Percentiles rank a stretch among this genome's conserved stretches.
Conservation (phyloP, 1,140 invertebrate species). For the Alviniconcha marisindica region DNA sequence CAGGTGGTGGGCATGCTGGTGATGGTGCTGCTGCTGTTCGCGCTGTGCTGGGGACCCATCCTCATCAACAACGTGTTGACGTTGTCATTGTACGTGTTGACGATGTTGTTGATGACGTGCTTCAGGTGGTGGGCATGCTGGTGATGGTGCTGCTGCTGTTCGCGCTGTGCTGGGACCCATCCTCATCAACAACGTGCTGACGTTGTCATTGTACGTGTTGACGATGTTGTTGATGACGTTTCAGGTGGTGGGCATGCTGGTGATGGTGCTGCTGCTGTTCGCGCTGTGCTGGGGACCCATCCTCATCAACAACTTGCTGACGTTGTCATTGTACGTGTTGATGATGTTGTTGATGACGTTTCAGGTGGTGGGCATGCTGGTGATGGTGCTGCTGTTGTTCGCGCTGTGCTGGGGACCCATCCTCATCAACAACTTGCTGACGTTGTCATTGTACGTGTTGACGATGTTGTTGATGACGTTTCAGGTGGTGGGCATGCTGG, state of each 20-base stretch:
- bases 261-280: conserved; percentile 76
- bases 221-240: background rate
- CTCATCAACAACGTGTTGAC: conserved; percentile 70
- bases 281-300: conserved; percentile 78
- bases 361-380: conserved; percentile 77
- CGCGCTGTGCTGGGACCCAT: conserved; percentile 78
- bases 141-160: conserved; percentile 77
- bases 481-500: conserved; percentile 77
- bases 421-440: conserved; percentile 65
- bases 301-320: conserved; percentile 65
- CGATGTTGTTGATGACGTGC: no score
- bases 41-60: conserved; percentile 77
- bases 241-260: conserved; percentile 77
- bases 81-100: no score
- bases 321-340: no score
- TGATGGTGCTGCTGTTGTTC: conserved; percentile 76
- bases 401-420: conserved; percentile 78
- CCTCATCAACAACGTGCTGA: conserved; percentile 65
- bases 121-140: conserved; percentile 77
- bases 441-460: no score
- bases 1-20: conserved; percentile 78
- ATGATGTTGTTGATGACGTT: background rate
- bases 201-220: no score
- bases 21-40: conserved; percentile 76
- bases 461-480: background rate